Evolutionary conservation across 2,888 invertebrate genomes (phyloP), one percentile per base, ranked within the genome.

Genomic region (Tigriopus californicus): DNA sequence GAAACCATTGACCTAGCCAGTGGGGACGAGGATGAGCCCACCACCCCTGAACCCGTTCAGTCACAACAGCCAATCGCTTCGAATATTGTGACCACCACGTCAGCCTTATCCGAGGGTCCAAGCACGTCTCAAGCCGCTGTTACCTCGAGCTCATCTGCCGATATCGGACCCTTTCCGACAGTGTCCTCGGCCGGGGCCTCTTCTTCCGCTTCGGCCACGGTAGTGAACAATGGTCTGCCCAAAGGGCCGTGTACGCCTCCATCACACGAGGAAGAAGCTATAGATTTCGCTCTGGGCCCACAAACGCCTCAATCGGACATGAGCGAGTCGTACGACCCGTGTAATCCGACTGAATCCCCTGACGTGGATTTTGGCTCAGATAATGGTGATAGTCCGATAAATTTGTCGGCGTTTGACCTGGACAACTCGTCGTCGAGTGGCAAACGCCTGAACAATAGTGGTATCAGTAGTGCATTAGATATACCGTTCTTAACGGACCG

Each of bases 281-380:
- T 56, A 6, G 56, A 56, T 24, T 18, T 56, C 44, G 70, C 64
- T 59, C 82, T 82, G 71, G 59, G 59, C 1, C 59, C 59, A 13
- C 51, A 52, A 42, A 59, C 59, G 18, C 59, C 59, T 33, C 22
- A 81, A 80, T 0, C 67, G 82, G 49, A 75, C 65, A 56, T 20
- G 20, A 49, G 15, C 20, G 49, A 49, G 13, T 54, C 54, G 33
- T 56, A 56, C 25, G 56, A 56, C 24, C 56, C 56, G 22, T 56
- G 56, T 22, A 56, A 56, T n/a, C 56, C 56, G 12, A 56, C 56
- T 3, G 24, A 42, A 42, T 56, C 56, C 13, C 56, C 56, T 13
- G 81, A 80, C 52, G 72, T 72, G 61, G 76, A 76, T 18, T 74
- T 71, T 24, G 75, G 77, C 58, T 74, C 74, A 1, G 71, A 73